Conservation (phyloP, 2,888 invertebrate genomes). For the Thumatha senex region DNA sequence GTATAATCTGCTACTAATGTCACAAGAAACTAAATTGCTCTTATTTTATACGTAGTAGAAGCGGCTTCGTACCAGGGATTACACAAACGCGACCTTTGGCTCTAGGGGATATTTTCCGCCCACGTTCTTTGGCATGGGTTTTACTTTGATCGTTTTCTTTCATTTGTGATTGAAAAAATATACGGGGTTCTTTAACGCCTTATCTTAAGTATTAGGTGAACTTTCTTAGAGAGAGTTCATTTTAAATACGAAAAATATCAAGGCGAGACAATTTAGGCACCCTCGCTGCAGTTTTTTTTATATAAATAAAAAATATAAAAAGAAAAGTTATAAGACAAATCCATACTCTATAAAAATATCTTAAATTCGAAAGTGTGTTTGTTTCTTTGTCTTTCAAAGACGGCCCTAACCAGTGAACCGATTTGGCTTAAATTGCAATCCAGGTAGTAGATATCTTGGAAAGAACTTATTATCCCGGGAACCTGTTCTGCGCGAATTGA, state of each 20-base stretch:
- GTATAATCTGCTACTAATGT: slow-evolving; percentile 28
- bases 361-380: too few species aligned
- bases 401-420: too few species aligned
- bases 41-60: slow-evolving; percentile 49
- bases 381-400: too few species aligned
- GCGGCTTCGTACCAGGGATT: slow-evolving; percentile 43
- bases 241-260: not conserved
- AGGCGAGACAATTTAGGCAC: too few species aligned
- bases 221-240: not conserved
- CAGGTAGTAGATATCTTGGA: too few species aligned
- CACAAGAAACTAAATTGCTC: slow-evolving; percentile 55
- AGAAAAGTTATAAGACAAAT: too few species aligned
- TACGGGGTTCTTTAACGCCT: slow-evolving; percentile 16
- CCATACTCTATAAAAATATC: too few species aligned
- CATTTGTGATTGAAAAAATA: slow-evolving; percentile 43
- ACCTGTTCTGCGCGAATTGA: too few species aligned
- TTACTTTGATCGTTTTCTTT: slow-evolving; percentile 42
- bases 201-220: not conserved
- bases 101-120: slow-evolving; percentile 53
- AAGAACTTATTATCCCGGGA: too few species aligned
- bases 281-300: too few species aligned
- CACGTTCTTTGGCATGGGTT: slow-evolving; percentile 43
- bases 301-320: too few species aligned
- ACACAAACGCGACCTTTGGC: slow-evolving; percentile 64
- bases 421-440: too few species aligned